These are phyloP conservation scores for Chelonus insularis DNA, from an alignment of 1,140 invertebrate genomes.

Conservation along the genomic window DNA sequence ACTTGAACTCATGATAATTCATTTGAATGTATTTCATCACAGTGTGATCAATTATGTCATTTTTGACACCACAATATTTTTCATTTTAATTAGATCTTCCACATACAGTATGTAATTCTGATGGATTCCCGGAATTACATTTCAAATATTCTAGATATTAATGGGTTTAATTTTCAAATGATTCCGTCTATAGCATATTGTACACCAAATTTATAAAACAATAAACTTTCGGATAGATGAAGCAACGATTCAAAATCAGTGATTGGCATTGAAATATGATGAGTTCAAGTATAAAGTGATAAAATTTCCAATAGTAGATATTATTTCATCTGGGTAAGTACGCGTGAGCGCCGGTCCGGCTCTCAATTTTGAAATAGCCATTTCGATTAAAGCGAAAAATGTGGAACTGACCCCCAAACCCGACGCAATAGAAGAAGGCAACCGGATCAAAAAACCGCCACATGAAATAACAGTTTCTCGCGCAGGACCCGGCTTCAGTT, in stretches of 20 bases:
- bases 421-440: conserved; percentile 67
- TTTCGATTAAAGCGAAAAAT: conserved; percentile 64
- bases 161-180: conserved; percentile 29
- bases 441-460: conserved; percentile 69
- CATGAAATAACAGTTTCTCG: conserved; percentile 70
- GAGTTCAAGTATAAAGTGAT: conserved; percentile 34
- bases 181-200: too few species aligned
- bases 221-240: too few species aligned
- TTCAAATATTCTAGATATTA: conserved; percentile 3
- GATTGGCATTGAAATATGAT: not conserved
- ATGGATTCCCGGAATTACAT: conserved; percentile 22
- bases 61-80: not conserved
- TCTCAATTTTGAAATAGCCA: conserved; percentile 72
- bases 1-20: too few species aligned
- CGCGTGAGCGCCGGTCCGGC: conserved; percentile 61
- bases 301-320: conserved; percentile 30
- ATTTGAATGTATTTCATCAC: too few species aligned
- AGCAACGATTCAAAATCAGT: not conserved
- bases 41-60: too few species aligned
- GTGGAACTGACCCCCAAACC: conserved; percentile 64
- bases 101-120: conserved; percentile 5
- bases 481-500: conserved; percentile 60
- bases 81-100: not conserved
- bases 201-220: too few species aligned
- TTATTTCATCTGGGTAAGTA: conserved; percentile 56